Evolutionary conservation across 2,113 vertebrate genomes (phyloP).

Genomic region (Brachyistius frenatus): DNA sequence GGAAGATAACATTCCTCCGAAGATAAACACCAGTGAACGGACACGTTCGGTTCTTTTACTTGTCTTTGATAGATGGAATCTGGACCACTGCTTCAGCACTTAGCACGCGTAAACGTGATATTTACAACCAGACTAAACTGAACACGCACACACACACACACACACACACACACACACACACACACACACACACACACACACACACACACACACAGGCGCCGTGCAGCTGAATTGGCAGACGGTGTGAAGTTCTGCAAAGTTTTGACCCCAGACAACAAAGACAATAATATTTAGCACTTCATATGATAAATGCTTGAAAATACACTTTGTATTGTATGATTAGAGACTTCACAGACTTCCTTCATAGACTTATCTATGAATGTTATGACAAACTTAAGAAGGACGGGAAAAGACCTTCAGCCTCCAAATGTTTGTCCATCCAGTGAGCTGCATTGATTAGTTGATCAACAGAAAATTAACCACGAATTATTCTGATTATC

Average conservation of each 20-base stretch:
- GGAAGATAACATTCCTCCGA: conserved; percentile 25
- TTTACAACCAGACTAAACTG: conserved; percentile 50
- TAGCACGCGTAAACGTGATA: conserved; percentile 47
- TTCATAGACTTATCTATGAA: too few relatives aligned
- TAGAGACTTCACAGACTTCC: background rate
- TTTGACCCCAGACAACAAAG: conserved; percentile 23
- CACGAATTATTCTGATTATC: too few relatives aligned
- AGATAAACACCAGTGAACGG: conserved; percentile 45
- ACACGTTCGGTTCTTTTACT: conserved; percentile 49
- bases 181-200: too few relatives aligned
- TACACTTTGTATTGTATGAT: background rate
- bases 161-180: too few relatives aligned
- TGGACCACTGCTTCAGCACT: conserved; percentile 52
- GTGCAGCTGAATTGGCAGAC: conserved; percentile 15
- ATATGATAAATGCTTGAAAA: background rate
- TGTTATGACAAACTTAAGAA: too few relatives aligned
- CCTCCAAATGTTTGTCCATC: too few relatives aligned
- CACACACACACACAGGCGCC: background rate
- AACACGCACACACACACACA: background rate
- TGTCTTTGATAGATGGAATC: conserved; percentile 50
- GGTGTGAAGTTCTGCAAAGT: conserved; percentile 19
- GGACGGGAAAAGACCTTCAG: background rate
- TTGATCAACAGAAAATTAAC: too few relatives aligned
- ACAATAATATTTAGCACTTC: conserved; percentile 1
- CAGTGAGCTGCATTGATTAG: too few relatives aligned